Evolutionary conservation across 1,140 invertebrate species (phyloP).

Genomic region (Sarcophaga peregrina): DNA sequence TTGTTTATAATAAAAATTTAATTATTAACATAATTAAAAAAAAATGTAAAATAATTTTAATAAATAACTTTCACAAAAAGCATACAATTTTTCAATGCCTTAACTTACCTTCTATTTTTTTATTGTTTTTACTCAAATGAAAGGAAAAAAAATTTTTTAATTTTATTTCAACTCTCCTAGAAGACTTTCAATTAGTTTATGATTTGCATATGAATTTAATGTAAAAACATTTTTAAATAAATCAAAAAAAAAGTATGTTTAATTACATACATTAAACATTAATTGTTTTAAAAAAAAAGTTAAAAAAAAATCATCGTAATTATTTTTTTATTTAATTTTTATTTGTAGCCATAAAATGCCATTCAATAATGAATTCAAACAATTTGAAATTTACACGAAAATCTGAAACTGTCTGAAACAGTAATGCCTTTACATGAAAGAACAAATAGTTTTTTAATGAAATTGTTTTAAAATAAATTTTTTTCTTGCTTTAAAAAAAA

Average conservation of each 20-base stretch:
- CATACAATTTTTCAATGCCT: no score
- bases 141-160: background rate
- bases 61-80: no score
- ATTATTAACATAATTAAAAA: background rate
- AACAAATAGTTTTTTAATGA: no score
- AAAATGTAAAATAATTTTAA: background rate
- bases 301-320: no score
- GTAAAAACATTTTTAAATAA: background rate
- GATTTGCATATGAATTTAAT: background rate
- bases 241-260: background rate
- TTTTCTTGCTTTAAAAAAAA: no score
- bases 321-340: no score
- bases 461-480: no score
- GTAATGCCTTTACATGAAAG: no score
- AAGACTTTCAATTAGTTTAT: slow-evolving; percentile 19
- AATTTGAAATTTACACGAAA: no score
- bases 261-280: background rate
- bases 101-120: background rate
- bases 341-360: no score
- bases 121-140: background rate
- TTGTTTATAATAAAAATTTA: background rate
- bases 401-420: no score
- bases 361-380: no score
- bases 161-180: background rate
- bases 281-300: background rate